Conservation (phyloP, 2,797 vertebrate species). For the Echiichthys vipera region DNA sequence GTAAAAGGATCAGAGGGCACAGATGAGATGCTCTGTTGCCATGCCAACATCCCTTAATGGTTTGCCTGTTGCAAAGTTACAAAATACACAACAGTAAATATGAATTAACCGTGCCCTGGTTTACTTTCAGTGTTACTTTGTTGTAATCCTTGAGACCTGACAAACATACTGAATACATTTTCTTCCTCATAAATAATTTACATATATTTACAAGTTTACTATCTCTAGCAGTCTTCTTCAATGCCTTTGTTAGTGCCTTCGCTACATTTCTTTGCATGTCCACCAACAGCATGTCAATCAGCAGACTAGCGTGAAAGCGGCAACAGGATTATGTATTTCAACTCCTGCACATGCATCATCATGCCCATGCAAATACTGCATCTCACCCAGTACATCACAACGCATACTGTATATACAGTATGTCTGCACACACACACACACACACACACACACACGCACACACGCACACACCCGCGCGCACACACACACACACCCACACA, state of each 20-base stretch:
- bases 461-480: conserved; percentile 13
- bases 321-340: neutral
- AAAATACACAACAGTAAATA: conserved; percentile 3
- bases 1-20: conserved; percentile 2
- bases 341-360: neutral
- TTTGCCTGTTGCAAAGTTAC: neutral
- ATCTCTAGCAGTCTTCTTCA: neutral
- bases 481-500: conserved; percentile 17
- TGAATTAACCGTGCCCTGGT: neutral
- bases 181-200: neutral
- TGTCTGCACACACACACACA: neutral
- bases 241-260: neutral
- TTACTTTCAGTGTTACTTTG: neutral
- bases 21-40: conserved; percentile 2
- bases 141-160: neutral
- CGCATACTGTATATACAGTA: conserved; percentile 22
- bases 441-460: conserved; percentile 19
- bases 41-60: conserved; percentile 20
- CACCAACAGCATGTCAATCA: neutral
- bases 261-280: neutral
- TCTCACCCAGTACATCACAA: neutral
- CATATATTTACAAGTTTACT: neutral
- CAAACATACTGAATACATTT: neutral
- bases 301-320: neutral
- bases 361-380: conserved; percentile 1